Base-by-base conservation (phyloP, 2,797 vertebrate species). In the Cyclura pinguis region DNA sequence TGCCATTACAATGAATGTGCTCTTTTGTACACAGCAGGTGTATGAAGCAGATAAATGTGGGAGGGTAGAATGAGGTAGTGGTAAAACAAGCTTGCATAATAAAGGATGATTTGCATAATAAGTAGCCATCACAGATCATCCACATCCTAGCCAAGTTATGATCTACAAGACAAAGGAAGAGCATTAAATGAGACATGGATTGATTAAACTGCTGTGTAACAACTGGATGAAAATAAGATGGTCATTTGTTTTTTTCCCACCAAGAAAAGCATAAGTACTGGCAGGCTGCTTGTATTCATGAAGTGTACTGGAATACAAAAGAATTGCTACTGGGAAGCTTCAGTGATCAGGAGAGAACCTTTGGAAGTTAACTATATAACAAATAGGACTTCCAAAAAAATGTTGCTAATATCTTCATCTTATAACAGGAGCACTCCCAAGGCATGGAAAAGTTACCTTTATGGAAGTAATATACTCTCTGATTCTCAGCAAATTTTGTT, bases 41-140 rank as follows among this genome's bases (percentile, higher is more conserved):
- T 84, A 69, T 59, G 59, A 88, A 91, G 90, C 86, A 84, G 90
- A 91, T 91, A 91, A 91, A 88, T 91, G 80, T 87, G 86, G 80
- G 80, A 87, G 90, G 86, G 80, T 73, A 84, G 73, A 77, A 91
- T 64, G 73, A 87, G 90, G 80, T 91, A 78, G 80, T 87, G 90
- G 85, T 91, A 91, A 88, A 88, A 91, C 89, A 84, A 84, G 73
- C 73, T 24, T 91, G 86, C 86, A 88, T 91, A 88, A 84, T 88
- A 77, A 88, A 78, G 27, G 55, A 57, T 59, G 59, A 91, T 91
- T 88, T 91, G 50, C 86, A 91, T 91, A 91, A 91, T 91, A 91
- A 91, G 86, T 87, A 52, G 59, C 86, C 86, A 84, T 29, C 90
- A 69, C 80, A 88, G 90, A 80, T 88, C 86, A 88, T 80, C 81